phyloP scores from a whole-genome alignment of 2,888 invertebrate species.

The Lathronympha strigana region DNA sequence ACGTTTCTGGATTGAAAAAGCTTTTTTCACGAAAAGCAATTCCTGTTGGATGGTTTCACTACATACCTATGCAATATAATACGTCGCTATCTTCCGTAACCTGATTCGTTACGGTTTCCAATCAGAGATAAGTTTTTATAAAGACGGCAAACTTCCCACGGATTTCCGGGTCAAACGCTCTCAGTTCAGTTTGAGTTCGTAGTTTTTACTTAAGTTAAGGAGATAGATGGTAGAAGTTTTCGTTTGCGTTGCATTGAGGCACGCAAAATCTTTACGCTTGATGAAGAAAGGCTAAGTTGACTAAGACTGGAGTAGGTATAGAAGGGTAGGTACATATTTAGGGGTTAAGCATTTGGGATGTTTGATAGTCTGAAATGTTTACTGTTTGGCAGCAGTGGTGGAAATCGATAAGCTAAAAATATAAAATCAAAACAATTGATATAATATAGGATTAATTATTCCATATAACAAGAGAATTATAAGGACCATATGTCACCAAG shows the following conservation, averaged over 20 bases:
- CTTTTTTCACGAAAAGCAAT: neutral
- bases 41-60: neutral
- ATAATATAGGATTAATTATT: too few species aligned
- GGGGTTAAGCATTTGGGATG: too few species aligned
- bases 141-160: slow-evolving; percentile 29
- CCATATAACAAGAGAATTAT: too few species aligned
- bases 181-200: slow-evolving; percentile 25
- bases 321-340: too few species aligned
- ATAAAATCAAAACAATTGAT: too few species aligned
- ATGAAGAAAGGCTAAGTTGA: too few species aligned
- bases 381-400: too few species aligned
- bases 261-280: neutral
- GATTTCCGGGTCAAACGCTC: slow-evolving; percentile 27
- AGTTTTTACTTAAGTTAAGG: slow-evolving; percentile 21
- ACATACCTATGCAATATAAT: neutral
- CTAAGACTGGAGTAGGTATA: too few species aligned
- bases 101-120: slow-evolving; percentile 25
- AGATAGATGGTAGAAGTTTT: slow-evolving; percentile 1
- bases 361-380: too few species aligned
- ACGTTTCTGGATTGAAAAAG: neutral
- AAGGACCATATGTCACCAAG: too few species aligned
- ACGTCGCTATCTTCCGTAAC: slow-evolving; percentile 9
- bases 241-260: neutral
- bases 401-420: too few species aligned
- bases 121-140: slow-evolving; percentile 35